These are phyloP conservation scores for Dascillus cervinus DNA, from an alignment of 2,888 invertebrate genomes.

Conservation along the genomic window DNA sequence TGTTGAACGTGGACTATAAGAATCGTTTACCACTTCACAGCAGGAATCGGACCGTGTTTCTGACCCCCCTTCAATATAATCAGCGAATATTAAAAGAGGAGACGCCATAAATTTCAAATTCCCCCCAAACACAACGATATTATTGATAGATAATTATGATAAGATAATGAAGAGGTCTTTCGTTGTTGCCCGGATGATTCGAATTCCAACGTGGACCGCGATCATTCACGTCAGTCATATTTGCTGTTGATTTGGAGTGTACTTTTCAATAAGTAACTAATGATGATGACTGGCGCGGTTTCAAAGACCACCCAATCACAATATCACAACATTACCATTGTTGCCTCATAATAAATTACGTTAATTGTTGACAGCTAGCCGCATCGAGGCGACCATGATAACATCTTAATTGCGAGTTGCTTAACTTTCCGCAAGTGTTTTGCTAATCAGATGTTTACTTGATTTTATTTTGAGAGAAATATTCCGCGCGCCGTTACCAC, in stretches of 20 bases:
- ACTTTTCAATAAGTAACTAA: constrained; percentile 41
- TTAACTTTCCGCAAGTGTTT: constrained; percentile 40
- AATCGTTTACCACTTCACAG: constrained; percentile 21
- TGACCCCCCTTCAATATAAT: constrained; percentile 15
- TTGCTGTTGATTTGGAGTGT: constrained; percentile 10
- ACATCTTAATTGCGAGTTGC: constrained; percentile 43
- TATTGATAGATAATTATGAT: no score
- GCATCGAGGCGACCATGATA: constrained; percentile 40
- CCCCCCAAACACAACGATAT: no score
- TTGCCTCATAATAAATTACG: constrained; percentile 44
- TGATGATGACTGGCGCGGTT: constrained; percentile 37
- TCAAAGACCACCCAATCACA: constrained; percentile 42
- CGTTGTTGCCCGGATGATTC: constrained; percentile 10
- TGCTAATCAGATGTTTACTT: constrained; percentile 32
- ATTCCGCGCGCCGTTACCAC: no score
- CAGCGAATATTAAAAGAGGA: constrained; percentile 10
- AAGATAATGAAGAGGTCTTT: neutral
- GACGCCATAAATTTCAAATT: no score
- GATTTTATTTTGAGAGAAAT: no score
- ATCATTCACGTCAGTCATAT: constrained; percentile 4
- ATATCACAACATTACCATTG: constrained; percentile 44
- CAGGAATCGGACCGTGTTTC: constrained; percentile 16
- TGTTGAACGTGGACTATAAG: constrained; percentile 17
- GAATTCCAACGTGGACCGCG: constrained; percentile 12
- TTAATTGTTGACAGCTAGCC: constrained; percentile 44